Conservation (phyloP, 2,888 invertebrate genomes). For the Byasa hedistus region DNA sequence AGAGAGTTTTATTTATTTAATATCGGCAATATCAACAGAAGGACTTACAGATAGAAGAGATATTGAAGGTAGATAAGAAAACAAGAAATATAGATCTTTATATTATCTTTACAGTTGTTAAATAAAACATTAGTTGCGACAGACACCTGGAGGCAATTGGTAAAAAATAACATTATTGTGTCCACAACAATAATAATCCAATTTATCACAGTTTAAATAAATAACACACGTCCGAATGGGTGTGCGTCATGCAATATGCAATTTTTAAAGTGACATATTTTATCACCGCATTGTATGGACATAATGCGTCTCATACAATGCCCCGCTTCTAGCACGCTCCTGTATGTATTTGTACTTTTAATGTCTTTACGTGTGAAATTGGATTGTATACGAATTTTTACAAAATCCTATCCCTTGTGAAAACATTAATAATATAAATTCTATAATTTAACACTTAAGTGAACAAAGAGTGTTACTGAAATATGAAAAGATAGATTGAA, state of each 20-base stretch:
- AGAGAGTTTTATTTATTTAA: too few species aligned
- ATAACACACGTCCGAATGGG: conserved; percentile 16
- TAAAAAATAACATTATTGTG: conserved; percentile 15
- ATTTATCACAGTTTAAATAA: conserved; percentile 26
- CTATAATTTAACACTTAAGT: too few species aligned
- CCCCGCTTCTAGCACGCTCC: conserved; percentile 22
- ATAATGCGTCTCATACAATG: conserved; percentile 26
- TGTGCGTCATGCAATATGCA: conserved; percentile 27
- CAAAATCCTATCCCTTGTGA: not conserved
- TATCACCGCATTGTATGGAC: conserved; percentile 29
- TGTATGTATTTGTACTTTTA: conserved; percentile 17
- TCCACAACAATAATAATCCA: conserved; percentile 25
- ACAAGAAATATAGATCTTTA: not conserved
- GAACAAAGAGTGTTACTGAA: too few species aligned
- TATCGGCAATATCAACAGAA: too few species aligned
- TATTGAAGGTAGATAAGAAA: not conserved
- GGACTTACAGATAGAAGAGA: not conserved
- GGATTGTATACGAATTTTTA: not conserved
- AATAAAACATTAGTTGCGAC: conserved; percentile 22
- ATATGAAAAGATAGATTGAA: too few species aligned
- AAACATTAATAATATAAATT: too few species aligned
- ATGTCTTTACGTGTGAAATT: conserved; percentile 20
- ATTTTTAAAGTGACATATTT: conserved; percentile 31
- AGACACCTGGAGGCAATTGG: conserved; percentile 17
- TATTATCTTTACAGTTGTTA: conserved; percentile 1